Conservation (phyloP, 1,140 invertebrate genomes). For the Hycleus phaleratus region DNA sequence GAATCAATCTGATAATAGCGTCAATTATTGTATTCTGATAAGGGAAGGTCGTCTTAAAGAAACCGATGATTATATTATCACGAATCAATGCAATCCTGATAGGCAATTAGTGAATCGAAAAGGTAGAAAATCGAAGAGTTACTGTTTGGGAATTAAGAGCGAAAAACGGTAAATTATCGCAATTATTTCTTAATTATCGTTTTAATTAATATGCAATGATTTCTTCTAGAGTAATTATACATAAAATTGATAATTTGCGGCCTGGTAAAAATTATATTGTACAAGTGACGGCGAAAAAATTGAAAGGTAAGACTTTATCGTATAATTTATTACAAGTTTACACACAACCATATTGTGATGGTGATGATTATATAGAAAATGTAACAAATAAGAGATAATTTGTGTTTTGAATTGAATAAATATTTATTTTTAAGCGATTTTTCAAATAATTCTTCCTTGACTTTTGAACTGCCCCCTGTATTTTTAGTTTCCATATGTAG, state of each 20-base stretch:
- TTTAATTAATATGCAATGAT: background rate
- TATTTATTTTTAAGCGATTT: no score
- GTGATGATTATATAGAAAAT: no score
- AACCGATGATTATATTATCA: slow-evolving; percentile 21
- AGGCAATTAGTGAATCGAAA: no score
- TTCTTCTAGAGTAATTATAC: slow-evolving; percentile 39
- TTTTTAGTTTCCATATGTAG: no score
- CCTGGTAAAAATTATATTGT: slow-evolving; percentile 40
- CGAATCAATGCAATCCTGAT: slow-evolving; percentile 36
- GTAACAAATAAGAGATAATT: no score
- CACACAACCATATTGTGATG: slow-evolving; percentile 29
- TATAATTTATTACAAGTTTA: slow-evolving; percentile 43
- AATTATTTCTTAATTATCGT: slow-evolving; percentile 9
- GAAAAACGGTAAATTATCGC: slow-evolving; percentile 26
- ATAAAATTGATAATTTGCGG: slow-evolving; percentile 39
- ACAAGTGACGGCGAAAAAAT: slow-evolving; percentile 43
- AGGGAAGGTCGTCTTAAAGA: slow-evolving; percentile 32
- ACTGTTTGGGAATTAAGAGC: slow-evolving; percentile 36
- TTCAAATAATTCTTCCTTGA: no score
- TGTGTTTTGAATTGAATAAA: no score
- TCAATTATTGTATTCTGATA: slow-evolving; percentile 37
- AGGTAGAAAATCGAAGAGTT: slow-evolving; percentile 19
- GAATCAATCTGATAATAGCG: slow-evolving; percentile 21
- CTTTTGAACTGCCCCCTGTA: no score
- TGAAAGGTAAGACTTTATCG: slow-evolving; percentile 41